Conservation (phyloP, 2,797 vertebrate genomes). For the Scolopax rusticola region DNA sequence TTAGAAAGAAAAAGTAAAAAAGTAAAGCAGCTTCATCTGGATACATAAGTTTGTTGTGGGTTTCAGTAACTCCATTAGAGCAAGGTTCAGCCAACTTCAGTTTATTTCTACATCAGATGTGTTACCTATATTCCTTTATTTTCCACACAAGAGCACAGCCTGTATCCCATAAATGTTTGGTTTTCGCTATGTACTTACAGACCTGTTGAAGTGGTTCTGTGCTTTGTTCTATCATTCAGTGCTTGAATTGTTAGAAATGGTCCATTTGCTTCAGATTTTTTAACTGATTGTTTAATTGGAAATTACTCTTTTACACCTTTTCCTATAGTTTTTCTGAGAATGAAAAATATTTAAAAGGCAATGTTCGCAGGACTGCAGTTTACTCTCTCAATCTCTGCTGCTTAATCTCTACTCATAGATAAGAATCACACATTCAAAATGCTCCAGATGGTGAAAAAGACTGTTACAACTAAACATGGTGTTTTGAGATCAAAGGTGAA, state of each 20-base stretch:
- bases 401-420: neutral
- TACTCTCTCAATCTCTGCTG: neutral
- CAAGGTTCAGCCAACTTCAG: constrained; percentile 53
- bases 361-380: neutral
- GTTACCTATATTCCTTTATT: constrained; percentile 41
- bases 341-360: constrained; percentile 11
- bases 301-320: neutral
- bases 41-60: constrained; percentile 15
- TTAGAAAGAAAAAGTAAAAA: constrained; percentile 8
- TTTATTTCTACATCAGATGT: constrained; percentile 64
- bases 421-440: constrained; percentile 23
- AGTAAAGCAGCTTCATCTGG: constrained; percentile 50
- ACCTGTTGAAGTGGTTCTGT: constrained; percentile 33
- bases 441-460: neutral
- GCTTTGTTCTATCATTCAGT: constrained; percentile 55
- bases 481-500: constrained; percentile 57
- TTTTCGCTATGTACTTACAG: constrained; percentile 61
- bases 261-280: constrained; percentile 34
- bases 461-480: neutral
- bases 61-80: constrained; percentile 62
- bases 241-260: constrained; percentile 33
- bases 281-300: neutral
- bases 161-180: neutral
- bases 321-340: neutral
- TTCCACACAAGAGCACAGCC: constrained; percentile 29